Base-by-base conservation (phyloP, 2,888 invertebrate species). In the Vandiemenella viatica region DNA sequence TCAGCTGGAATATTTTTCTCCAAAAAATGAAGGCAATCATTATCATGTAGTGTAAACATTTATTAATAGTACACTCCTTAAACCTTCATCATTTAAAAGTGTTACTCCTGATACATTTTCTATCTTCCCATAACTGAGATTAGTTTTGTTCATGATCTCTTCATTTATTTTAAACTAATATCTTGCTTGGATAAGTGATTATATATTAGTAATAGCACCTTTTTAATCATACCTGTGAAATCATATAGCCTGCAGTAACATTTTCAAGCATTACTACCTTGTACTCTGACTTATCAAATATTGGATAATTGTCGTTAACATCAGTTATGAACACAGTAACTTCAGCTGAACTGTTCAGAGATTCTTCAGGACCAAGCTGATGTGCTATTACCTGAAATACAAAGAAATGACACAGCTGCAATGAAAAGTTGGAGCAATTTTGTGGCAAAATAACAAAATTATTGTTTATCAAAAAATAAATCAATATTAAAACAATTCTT, bases 261-360 rank as follows among this genome's bases (percentile, higher is more conserved):
- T 88, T 85, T 66, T 95, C 95, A 0, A 81, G 77, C 19, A 93
- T 66, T 46, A 80, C 79, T 0, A 79, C 83, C 22, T 76, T 73
- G 63, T 92, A 95, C 1, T 76, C 72, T 37, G 77, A 67, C 56
- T 80, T 76, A 13, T 77, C 69, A 62, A 93, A 93, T 51, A 78
- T 69, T 1, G 93, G 93, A 21, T 82, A 73, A 65, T 91, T 90
- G 63, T 95, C 93, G 61, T 95, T 93, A 7, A 83, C 72, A 61
- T 95, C 92, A 54, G 82, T 46, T 10, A 49, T 16, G 37, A 47
- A 45, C 10, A 91, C 83, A 1, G 80, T 81, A 1, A 90, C 80
- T 53, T 81, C 80, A 6, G 84, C 83, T 45, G 74, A 74, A 4
- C 78, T 76, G 46, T 86, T 80, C 44, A 83, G 69, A 43, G 80